A percentile compares a stretch with the other conserved stretches of the same genome.
phyloP scores from a whole-genome alignment of 2,888 invertebrate genomes.

The Tolmerus cingulatus region DNA sequence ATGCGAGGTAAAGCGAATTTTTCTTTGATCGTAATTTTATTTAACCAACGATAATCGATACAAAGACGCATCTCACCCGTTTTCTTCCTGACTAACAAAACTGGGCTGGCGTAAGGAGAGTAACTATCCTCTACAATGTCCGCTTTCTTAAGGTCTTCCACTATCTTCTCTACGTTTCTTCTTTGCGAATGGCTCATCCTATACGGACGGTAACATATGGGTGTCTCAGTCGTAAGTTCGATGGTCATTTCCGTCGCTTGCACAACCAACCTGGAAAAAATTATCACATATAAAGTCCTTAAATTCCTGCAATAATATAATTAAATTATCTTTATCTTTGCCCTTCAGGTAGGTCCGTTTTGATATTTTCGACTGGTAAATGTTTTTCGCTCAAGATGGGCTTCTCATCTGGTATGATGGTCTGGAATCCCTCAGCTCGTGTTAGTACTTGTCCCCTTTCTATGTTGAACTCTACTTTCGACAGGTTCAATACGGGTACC shows the following conservation, averaged over 20 bases:
- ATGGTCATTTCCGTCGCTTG: background rate
- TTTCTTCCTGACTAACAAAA: background rate
- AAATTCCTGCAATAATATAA: background rate
- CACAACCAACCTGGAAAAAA: background rate
- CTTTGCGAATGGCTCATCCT: background rate
- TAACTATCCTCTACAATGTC: background rate
- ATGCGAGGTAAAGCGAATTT: background rate
- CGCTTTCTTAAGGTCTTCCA: background rate
- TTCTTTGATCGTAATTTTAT: background rate
- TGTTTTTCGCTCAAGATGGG: background rate
- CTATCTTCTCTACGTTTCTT: background rate
- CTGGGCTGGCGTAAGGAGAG: background rate
- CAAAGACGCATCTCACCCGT: background rate
- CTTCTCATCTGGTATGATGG: background rate
- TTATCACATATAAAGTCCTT: background rate
- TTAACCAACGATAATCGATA: background rate
- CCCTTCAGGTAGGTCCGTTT: background rate
- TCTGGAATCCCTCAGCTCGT: background rate
- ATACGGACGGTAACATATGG: background rate
- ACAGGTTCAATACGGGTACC: background rate
- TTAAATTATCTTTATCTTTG: background rate
- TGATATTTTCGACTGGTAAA: background rate
- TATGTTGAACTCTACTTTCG: background rate
- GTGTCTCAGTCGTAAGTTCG: background rate
- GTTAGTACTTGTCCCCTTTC: background rate